Base-by-base conservation (phyloP, 2,113 vertebrate genomes). In the Anarrhichthys ocellatus region DNA sequence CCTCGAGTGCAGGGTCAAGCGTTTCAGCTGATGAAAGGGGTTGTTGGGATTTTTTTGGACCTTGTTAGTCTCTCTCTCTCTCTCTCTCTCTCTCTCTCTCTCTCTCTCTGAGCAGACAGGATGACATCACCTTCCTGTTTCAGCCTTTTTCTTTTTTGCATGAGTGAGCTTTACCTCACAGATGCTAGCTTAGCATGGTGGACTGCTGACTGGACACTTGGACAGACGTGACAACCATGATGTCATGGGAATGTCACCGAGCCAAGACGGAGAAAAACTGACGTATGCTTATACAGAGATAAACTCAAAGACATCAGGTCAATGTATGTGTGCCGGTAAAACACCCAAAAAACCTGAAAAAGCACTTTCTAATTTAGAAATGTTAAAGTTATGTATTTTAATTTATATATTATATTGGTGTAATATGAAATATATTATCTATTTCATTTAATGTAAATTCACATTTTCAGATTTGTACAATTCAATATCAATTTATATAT, bases 111-210 rank as follows among this genome's bases (percentile, higher is more conserved):
- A 78, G 74, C 70, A 36, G 59, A 81, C 72, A 76, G 15, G 80
- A 77, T 90, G 86, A 90, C 80, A 76, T 84, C 86, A 82, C 48
- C 77, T 81, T 77, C 65, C 73, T 76, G 7, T 63, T 78, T 65
- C 11, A 27, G 9, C 34, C 20, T n/a, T 0, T n/a, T 42, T 44
- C 52, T 42, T 76, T 36, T 77, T 34, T 72, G 46, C 59, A 50
- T 40, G 65, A 63, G 52, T 46, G 61, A 76, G 64, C 63, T 77
- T 80, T 48, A 66, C 48, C 78, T 86, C 78, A 67, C 89, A 92
- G 84, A 86, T 87, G 89, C 89, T 68, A 76, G 78, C 89, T 24
- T 87, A 83, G 89, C 87, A 76, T 84, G 89, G 78, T 63, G 78
- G 82, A 78, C 65, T 82, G 89, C 89, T 91, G 91, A 92, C 62